phyloP scores from a whole-genome alignment of 53 echinoderm and acorn worm species.

The Crossaster papposus region DNA sequence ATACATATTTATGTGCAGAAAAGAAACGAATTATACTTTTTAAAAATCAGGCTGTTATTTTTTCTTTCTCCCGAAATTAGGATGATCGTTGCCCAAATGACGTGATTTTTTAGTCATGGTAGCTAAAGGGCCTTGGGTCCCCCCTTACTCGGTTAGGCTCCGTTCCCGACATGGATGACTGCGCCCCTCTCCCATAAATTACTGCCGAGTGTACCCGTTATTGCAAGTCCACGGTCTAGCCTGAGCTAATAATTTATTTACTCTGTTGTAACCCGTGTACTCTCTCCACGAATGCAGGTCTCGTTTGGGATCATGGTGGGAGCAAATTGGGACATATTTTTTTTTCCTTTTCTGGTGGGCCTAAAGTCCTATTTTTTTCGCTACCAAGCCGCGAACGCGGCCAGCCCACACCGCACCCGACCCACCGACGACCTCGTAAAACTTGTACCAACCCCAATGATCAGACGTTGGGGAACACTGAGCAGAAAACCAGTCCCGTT shows the following conservation, averaged over 20 bases:
- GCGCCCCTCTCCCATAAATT: conserved; percentile 41
- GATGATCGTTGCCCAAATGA: neutral
- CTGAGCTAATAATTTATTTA: conserved; percentile 43
- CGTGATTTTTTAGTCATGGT: neutral
- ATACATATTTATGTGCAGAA: too few relatives aligned
- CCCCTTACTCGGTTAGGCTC: conserved; percentile 8
- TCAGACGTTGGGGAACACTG: neutral
- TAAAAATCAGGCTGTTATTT: neutral
- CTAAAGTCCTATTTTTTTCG: neutral
- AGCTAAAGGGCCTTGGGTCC: conserved; percentile 11
- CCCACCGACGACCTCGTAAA: conserved; percentile 36
- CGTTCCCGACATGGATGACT: conserved; percentile 47
- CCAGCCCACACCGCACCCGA: neutral
- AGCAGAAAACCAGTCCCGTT: neutral
- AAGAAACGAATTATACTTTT: neutral
- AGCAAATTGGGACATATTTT: conserved; percentile 51
- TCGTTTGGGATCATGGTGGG: conserved; percentile 1
- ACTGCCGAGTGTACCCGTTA: conserved; percentile 16
- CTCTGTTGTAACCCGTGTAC: conserved; percentile 7
- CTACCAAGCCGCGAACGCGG: neutral
- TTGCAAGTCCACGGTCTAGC: conserved; percentile 14
- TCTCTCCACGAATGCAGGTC: conserved; percentile 26
- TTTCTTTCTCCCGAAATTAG: neutral
- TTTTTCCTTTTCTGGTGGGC: neutral
- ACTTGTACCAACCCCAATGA: neutral